These are phyloP conservation scores for Coranthus polyacanthus DNA, from an alignment of 2,797 vertebrate genomes.

Conservation along the genomic window DNA sequence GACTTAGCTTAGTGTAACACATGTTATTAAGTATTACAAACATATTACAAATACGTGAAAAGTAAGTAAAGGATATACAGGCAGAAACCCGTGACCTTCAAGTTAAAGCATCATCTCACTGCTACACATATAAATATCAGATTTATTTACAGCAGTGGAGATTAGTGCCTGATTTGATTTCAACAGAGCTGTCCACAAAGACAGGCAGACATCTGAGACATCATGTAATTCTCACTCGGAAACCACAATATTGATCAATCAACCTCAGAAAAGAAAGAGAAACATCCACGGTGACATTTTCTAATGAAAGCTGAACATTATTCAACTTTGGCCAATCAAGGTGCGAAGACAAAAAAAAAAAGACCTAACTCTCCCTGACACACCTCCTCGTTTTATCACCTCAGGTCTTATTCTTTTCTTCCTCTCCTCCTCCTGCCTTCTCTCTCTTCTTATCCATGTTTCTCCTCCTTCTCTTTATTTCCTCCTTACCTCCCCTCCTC, in stretches of 20 bases:
- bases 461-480: background rate
- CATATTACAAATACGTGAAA: too few relatives aligned
- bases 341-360: background rate
- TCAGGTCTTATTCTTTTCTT: conserved; percentile 1
- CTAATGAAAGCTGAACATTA: conserved; percentile 10
- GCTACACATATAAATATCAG: background rate
- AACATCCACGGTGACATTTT: conserved; percentile 17
- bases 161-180: conserved; percentile 1
- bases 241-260: conserved; percentile 28
- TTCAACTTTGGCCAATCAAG: conserved; percentile 13
- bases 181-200: conserved; percentile 11
- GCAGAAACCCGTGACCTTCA: too few relatives aligned
- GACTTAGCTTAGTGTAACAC: too few relatives aligned
- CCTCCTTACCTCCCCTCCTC: background rate
- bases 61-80: too few relatives aligned
- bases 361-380: conserved; percentile 2
- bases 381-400: background rate
- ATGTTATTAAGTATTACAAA: too few relatives aligned
- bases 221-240: conserved; percentile 32
- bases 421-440: background rate
- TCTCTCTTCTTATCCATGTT: background rate
- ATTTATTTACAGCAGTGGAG: background rate
- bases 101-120: too few relatives aligned
- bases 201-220: conserved; percentile 4
- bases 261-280: background rate